phyloP scores from a whole-genome alignment of 2,888 invertebrate species.

The Petrophora chlorosata region DNA sequence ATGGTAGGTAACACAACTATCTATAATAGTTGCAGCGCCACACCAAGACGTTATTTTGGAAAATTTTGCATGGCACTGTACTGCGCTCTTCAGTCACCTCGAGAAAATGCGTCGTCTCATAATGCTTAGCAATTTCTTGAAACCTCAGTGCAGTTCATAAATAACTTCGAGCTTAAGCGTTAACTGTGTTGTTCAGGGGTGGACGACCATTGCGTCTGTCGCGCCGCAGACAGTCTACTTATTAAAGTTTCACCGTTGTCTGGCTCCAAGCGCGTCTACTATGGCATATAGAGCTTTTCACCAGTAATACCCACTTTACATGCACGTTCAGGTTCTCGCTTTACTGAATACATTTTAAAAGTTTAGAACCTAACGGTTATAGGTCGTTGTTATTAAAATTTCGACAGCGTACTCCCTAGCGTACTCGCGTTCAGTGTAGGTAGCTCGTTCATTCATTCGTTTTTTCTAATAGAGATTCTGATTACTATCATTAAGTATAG shows the following conservation, averaged over 20 bases:
- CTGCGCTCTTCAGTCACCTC: too few relatives aligned
- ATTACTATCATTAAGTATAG: background rate
- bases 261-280: conserved; percentile 42
- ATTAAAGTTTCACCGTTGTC: conserved; percentile 70
- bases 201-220: conserved; percentile 20
- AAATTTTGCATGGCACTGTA: too few relatives aligned
- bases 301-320: conserved; percentile 52
- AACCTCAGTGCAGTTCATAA: conserved; percentile 7
- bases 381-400: conserved; percentile 11
- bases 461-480: background rate
- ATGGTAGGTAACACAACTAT: too few relatives aligned
- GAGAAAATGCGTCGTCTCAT: too few relatives aligned
- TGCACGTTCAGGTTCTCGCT: conserved; percentile 43
- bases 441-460: background rate
- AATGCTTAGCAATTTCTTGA: too few relatives aligned
- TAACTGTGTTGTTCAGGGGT: conserved; percentile 18
- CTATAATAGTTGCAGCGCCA: too few relatives aligned
- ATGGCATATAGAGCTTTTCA: conserved; percentile 52
- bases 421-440: too few relatives aligned
- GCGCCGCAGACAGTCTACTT: conserved; percentile 43
- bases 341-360: conserved; percentile 41
- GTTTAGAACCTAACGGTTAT: conserved; percentile 23
- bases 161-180: conserved; percentile 8
- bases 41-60: too few relatives aligned
- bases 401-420: background rate